phyloP scores from a whole-genome alignment of 2,888 invertebrate genomes.

The Drosophila suboccidentalis region DNA sequence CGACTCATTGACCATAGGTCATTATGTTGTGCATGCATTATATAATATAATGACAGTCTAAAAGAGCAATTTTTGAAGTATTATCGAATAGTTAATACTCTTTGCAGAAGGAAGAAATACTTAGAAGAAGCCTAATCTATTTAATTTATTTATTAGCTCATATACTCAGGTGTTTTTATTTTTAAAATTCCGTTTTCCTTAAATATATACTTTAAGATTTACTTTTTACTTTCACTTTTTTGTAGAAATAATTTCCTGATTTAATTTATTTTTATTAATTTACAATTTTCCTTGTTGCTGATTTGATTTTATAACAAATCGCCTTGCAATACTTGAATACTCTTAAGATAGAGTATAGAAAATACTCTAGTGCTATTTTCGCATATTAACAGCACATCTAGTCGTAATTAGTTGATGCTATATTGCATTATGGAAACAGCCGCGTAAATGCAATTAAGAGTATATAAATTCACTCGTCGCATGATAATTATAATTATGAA shows the following conservation, averaged over 20 bases:
- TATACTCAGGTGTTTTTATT: too few relatives aligned
- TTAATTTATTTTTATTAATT: too few relatives aligned
- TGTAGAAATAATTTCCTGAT: too few relatives aligned
- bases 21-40: constrained; percentile 29
- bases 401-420: constrained; percentile 69
- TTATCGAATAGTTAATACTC: background rate
- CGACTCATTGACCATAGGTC: constrained; percentile 4
- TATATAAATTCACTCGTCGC: constrained; percentile 64
- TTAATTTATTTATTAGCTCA: too few relatives aligned
- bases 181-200: too few relatives aligned
- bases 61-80: too few relatives aligned
- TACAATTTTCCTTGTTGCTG: too few relatives aligned
- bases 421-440: constrained; percentile 63
- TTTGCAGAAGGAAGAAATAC: background rate
- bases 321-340: background rate
- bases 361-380: constrained; percentile 35
- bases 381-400: constrained; percentile 62
- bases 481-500: constrained; percentile 62
- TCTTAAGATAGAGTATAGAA: constrained; percentile 5
- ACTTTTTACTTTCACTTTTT: too few relatives aligned
- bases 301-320: background rate
- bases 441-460: constrained; percentile 72
- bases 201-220: too few relatives aligned
- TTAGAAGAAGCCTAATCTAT: too few relatives aligned
- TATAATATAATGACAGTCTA: constrained; percentile 12